Evolutionary conservation across 2,113 vertebrate genomes (phyloP).

Genomic region (Micronycteris hirsuta): DNA sequence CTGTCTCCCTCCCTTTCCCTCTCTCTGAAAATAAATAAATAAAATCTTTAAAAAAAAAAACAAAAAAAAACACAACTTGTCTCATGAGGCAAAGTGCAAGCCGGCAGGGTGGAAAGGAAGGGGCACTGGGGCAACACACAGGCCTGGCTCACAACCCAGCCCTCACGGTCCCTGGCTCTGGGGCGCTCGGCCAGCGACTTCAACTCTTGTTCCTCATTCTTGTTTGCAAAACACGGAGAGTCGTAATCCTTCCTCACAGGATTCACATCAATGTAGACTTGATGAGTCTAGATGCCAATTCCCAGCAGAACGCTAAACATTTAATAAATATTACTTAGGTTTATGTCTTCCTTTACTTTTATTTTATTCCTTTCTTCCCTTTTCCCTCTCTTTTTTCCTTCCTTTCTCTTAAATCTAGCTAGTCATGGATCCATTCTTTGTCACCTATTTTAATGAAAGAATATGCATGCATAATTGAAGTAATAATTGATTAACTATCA

Average conservation of each 20-base stretch:
- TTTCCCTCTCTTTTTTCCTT: not conserved
- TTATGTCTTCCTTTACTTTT: not conserved
- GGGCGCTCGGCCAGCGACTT: not conserved
- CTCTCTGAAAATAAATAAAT: too few relatives aligned
- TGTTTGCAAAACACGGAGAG: not conserved
- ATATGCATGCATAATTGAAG: not conserved
- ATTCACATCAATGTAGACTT: not conserved
- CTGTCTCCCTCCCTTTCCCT: too few relatives aligned
- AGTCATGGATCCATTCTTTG: not conserved
- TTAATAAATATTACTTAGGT: not conserved
- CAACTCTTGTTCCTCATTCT: not conserved
- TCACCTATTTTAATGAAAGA: not conserved
- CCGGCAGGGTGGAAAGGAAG: not conserved
- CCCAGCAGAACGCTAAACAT: not conserved
- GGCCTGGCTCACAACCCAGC: not conserved
- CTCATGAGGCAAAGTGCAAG: not conserved
- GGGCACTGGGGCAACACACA: not conserved
- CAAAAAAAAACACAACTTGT: not conserved
- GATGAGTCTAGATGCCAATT: not conserved
- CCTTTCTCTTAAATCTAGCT: not conserved
- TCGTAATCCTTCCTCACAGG: not conserved
- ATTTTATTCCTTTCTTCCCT: not conserved
- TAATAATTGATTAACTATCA: not conserved
- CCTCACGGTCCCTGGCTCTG: not conserved
- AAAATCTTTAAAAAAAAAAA: too few relatives aligned